Percentiles rank a stretch among this genome's conserved stretches.
These are phyloP conservation scores for Lasioglossum lativentre DNA, from an alignment of 2,888 invertebrate genomes.

Conservation along the genomic window DNA sequence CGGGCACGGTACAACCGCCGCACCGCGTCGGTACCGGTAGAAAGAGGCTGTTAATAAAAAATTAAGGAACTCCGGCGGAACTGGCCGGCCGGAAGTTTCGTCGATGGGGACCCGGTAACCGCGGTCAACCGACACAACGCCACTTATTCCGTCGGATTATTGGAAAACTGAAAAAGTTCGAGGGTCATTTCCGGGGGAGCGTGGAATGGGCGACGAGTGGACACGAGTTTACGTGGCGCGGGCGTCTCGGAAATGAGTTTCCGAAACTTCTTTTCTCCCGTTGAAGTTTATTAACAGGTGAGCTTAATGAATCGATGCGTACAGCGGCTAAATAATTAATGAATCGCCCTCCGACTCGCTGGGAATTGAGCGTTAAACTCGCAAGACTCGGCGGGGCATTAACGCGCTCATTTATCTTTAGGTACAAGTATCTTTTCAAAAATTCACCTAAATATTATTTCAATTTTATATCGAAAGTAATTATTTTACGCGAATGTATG, in stretches of 20 bases:
- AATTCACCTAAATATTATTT: not conserved
- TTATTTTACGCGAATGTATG: not conserved
- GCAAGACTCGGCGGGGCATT: not conserved
- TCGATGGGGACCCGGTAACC: slow-evolving; percentile 38
- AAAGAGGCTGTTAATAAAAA: slow-evolving; percentile 50
- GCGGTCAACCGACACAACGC: slow-evolving; percentile 55
- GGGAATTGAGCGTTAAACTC: not conserved
- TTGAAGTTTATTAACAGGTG: not conserved
- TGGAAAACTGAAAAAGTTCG: slow-evolving; percentile 61
- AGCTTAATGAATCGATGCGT: not conserved
- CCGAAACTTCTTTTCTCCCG: not conserved
- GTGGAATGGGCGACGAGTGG: slow-evolving; percentile 25
- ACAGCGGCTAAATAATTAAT: not conserved
- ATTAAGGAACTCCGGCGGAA: slow-evolving; percentile 42
- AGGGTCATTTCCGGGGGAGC: not conserved
- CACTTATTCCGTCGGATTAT: slow-evolving; percentile 70
- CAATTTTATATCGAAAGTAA: not conserved
- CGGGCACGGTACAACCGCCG: not conserved
- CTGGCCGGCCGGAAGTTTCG: slow-evolving; percentile 40
- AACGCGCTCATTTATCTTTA: not conserved
- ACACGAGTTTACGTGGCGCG: slow-evolving; percentile 13
- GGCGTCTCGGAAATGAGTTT: not conserved
- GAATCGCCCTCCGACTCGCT: not conserved
- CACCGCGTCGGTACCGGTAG: not conserved
- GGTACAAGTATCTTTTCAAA: not conserved